These are phyloP conservation scores for Oscheius onirici DNA, from an alignment of 2,888 invertebrate genomes.

Conservation along the genomic window DNA sequence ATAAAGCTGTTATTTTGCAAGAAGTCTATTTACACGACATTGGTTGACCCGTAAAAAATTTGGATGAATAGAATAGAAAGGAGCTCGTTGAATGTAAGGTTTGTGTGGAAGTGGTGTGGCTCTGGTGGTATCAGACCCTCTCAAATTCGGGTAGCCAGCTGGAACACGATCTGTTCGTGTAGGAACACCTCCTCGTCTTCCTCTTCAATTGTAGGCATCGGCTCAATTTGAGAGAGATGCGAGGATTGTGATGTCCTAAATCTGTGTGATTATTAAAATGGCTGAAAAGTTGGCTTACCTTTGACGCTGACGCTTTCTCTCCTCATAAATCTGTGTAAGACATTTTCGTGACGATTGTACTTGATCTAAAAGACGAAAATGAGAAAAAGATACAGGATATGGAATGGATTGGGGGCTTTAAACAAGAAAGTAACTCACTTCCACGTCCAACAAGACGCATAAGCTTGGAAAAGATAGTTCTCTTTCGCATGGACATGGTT, in stretches of 20 bases:
- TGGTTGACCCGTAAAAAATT: constrained; percentile 17
- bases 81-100: background rate
- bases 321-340: constrained; percentile 55
- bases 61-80: constrained; percentile 14
- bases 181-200: constrained; percentile 46
- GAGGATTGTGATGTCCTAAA: constrained; percentile 53
- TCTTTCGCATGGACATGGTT: constrained; percentile 39
- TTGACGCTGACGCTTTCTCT: constrained; percentile 53
- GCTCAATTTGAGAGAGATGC: constrained; percentile 54
- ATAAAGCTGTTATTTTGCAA: constrained; percentile 33
- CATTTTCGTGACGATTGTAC: constrained; percentile 52
- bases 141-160: constrained; percentile 5
- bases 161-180: constrained; percentile 23
- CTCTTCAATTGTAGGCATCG: constrained; percentile 57
- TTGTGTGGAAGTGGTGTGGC: background rate
- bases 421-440: constrained; percentile 39
- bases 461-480: constrained; percentile 46
- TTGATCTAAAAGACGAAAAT: constrained; percentile 46
- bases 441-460: constrained; percentile 53
- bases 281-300: constrained; percentile 30
- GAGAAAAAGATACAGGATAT: background rate
- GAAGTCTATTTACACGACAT: constrained; percentile 29
- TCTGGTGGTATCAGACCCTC: background rate
- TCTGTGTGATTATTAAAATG: constrained; percentile 9
- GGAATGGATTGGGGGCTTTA: background rate